These are phyloP conservation scores for Ciconia nigra DNA, from an alignment of 2,797 vertebrate genomes.

Conservation along the genomic window DNA sequence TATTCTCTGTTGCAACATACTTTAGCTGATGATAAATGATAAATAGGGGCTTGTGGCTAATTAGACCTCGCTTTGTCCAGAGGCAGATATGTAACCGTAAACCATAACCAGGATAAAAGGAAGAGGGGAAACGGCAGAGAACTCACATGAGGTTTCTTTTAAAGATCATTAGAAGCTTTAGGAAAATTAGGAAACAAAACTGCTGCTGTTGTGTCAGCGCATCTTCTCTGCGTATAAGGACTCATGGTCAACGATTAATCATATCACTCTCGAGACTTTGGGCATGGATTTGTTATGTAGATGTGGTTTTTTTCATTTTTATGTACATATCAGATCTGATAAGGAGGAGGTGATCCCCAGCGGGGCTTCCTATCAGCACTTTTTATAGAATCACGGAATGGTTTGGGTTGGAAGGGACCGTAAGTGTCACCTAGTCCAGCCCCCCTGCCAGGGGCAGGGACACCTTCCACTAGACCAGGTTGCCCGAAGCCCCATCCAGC, in stretches of 20 bases:
- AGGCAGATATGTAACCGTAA: background rate
- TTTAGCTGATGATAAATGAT: slow-evolving; percentile 41
- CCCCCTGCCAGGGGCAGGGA: background rate
- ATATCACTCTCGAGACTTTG: accelerated
- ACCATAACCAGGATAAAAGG: background rate
- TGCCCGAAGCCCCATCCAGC: background rate
- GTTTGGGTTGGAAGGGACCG: background rate
- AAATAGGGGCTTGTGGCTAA: slow-evolving; percentile 24
- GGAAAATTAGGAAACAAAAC: background rate
- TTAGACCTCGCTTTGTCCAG: slow-evolving; percentile 24
- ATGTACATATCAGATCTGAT: background rate
- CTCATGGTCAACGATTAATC: background rate
- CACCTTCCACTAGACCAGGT: background rate
- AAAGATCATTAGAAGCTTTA: background rate
- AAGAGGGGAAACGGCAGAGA: background rate
- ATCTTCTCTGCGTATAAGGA: accelerated
- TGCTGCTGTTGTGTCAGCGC: background rate
- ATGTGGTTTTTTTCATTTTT: background rate
- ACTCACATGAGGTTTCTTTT: background rate
- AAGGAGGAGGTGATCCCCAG: background rate
- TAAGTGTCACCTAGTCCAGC: accelerated
- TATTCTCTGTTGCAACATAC: background rate
- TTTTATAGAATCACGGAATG: background rate
- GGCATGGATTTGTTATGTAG: accelerated
- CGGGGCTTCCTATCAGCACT: accelerated